These are phyloP conservation scores for Acipenser ruthenus DNA, from an alignment of 2,797 vertebrate genomes.

Conservation along the genomic window DNA sequence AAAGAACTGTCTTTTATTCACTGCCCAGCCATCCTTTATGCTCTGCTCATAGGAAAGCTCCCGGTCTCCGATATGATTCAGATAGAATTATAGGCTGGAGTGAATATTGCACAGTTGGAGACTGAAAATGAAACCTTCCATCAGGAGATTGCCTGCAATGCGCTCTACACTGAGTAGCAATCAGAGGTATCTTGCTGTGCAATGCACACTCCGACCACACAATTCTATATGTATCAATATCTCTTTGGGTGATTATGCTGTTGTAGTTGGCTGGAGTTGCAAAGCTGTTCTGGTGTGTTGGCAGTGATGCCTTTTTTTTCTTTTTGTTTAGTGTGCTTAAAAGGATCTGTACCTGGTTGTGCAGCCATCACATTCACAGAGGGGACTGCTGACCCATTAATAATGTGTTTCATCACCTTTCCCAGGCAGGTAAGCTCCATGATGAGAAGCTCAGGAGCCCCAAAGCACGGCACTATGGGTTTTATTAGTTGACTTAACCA, in stretches of 20 bases:
- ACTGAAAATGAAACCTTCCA: constrained; percentile 74
- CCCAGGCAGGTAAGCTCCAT: constrained; percentile 28
- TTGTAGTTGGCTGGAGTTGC: constrained; percentile 15
- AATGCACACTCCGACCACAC: constrained; percentile 67
- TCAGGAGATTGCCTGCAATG: constrained; percentile 71
- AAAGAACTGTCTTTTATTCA: constrained; percentile 68
- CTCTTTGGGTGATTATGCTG: constrained; percentile 50
- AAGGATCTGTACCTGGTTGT: constrained; percentile 39
- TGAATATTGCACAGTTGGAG: constrained; percentile 69
- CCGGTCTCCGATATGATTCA: constrained; percentile 70
- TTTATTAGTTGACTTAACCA: constrained; percentile 13
- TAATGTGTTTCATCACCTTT: constrained; percentile 55
- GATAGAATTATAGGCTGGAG: constrained; percentile 70
- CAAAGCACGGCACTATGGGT: background rate
- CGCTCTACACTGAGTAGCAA: constrained; percentile 61
- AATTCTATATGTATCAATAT: constrained; percentile 70
- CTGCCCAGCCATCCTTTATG: constrained; percentile 61
- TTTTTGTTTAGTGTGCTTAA: constrained; percentile 34
- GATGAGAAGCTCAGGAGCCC: background rate
- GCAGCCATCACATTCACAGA: constrained; percentile 42
- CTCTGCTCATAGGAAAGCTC: constrained; percentile 69
- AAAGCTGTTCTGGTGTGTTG: background rate
- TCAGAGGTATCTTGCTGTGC: constrained; percentile 64
- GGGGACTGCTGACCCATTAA: constrained; percentile 54
- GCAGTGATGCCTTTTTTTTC: constrained; percentile 17